Base-by-base conservation (phyloP, 2,113 vertebrate genomes). In the Brevimyrus niger region DNA sequence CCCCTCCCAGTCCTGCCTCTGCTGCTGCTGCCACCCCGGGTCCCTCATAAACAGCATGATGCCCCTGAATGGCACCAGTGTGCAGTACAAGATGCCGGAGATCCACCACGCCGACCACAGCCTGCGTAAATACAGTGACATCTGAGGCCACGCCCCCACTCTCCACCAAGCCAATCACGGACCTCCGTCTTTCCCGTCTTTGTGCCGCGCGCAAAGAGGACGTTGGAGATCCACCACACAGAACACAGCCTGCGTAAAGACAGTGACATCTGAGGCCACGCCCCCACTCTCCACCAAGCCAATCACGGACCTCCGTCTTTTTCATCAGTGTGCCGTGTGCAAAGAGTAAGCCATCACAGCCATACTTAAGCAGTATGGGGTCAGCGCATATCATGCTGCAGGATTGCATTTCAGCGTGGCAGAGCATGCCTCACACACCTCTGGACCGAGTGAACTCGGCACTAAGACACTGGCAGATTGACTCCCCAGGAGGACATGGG, bases 81-180 rank as follows among this genome's bases (percentile, higher is more conserved):
- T 87, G 13, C 89, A 90, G 86, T 90, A 90, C 50, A 90, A 90
- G 69, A 90, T 31, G 31, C 86, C 76, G 50, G 89, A 88, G 69
- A 50, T 86, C 35, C 89, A 90, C 89, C 87, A 88, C 10, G 31
- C 38, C 1, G 89, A 88, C 50, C 89, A 86, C 86, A 90, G 89
- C 73, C 38, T 83, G 42, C 69, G 86, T 10, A 90, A 88, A 31
- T 50, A 90, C 89, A 90, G 89, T 9, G 84, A 90, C 65, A 90
- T 82, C 84, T 90, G 69, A 90, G 42, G 27, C 10, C 21, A 73
- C 65, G 17, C 21, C 51, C 47, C 4, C 27, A 2, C 10, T 10
- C 47, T 10, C 19, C 42, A 17, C 21, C 80, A 31, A 76, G 15
- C 69, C 69, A 19, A 42, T 76, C 73, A 76, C 0, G 1, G 73